phyloP scores from a whole-genome alignment of 2,113 vertebrate species.

The Prionailurus bengalensis region DNA sequence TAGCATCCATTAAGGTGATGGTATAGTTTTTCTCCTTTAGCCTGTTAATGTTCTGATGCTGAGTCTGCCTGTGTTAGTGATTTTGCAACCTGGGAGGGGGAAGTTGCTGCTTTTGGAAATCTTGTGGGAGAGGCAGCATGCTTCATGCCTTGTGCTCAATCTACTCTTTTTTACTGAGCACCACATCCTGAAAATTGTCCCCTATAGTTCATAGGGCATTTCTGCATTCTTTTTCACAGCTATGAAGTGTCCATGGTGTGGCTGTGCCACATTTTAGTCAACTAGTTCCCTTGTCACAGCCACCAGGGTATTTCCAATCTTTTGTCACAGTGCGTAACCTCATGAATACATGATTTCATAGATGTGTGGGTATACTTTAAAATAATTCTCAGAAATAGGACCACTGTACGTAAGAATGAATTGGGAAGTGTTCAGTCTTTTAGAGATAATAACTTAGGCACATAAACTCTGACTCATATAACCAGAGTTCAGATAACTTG shows the following conservation, averaged over 20 bases:
- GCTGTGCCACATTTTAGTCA: background rate
- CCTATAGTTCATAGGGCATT: background rate
- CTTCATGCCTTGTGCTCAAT: background rate
- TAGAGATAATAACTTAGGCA: slow-evolving; percentile 19
- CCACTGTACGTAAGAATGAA: background rate
- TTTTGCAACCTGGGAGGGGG: background rate
- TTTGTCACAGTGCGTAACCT: background rate
- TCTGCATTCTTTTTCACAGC: slow-evolving; percentile 18
- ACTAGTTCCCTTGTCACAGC: background rate
- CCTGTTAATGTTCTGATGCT: background rate
- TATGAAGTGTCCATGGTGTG: background rate
- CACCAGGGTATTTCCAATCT: background rate
- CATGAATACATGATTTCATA: background rate
- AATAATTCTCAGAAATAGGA: slow-evolving; percentile 13
- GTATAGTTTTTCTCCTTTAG: background rate
- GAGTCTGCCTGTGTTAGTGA: background rate
- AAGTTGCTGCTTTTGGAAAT: background rate
- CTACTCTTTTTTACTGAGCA: slow-evolving; percentile 15
- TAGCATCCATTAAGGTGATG: background rate
- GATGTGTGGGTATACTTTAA: background rate
- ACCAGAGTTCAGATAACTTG: background rate
- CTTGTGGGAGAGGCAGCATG: background rate
- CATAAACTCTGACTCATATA: background rate
- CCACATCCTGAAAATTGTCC: background rate
- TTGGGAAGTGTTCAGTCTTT: slow-evolving; percentile 10